phyloP scores from a whole-genome alignment of 2,113 vertebrate species.

The Alethe castanea region DNA sequence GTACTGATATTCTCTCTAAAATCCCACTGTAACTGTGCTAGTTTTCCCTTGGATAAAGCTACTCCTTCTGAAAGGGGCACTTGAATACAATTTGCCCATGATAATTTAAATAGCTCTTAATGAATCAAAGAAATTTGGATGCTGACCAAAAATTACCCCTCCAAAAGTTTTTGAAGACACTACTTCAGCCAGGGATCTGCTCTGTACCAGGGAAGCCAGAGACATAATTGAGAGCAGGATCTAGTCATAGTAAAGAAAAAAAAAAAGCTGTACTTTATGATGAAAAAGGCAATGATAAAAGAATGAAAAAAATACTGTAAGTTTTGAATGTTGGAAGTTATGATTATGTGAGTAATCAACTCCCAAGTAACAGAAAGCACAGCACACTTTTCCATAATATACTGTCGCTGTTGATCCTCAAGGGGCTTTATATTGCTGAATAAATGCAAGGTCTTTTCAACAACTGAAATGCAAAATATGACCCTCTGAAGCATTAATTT shows the following conservation, averaged over 20 bases:
- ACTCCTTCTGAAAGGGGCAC: not conserved
- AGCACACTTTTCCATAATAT: not conserved
- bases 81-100: not conserved
- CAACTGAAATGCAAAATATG: constrained; percentile 65
- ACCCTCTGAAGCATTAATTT: constrained; percentile 58
- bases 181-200: not conserved
- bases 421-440: constrained; percentile 32
- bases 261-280: not conserved
- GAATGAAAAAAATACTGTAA: not conserved
- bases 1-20: not conserved
- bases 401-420: not conserved
- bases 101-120: not conserved
- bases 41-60: not conserved
- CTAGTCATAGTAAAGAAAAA: not conserved
- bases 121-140: not conserved
- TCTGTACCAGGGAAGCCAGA: not conserved
- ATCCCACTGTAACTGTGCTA: not conserved
- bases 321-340: not conserved
- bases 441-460: constrained; percentile 53
- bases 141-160: not conserved
- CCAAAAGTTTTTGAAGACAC: not conserved
- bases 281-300: not conserved
- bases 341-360: not conserved
- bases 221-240: not conserved
- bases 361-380: constrained; percentile 17